A percentile compares a stretch with the other conserved stretches of the same genome.
These are phyloP conservation scores for Lasiurus borealis DNA, from an alignment of 2,113 vertebrate genomes.

Conservation along the genomic window DNA sequence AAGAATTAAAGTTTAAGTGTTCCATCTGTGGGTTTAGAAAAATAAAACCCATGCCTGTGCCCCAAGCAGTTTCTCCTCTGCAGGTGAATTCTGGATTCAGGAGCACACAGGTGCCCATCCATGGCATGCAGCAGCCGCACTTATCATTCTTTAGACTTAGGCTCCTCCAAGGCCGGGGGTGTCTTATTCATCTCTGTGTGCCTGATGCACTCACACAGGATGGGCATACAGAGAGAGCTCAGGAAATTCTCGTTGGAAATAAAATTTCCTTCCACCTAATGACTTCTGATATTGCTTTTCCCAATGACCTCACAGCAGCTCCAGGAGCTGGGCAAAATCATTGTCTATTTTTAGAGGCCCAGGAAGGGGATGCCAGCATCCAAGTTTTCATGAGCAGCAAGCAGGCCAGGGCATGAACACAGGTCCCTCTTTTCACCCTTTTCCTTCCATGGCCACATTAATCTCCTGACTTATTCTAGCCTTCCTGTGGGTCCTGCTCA, in stretches of 20 bases:
- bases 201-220: background rate
- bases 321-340: rapidly evolving
- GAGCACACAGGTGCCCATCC: background rate
- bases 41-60: background rate
- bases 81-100: background rate
- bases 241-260: background rate
- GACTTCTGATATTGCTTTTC: background rate
- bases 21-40: background rate
- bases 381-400: rapidly evolving
- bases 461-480: background rate
- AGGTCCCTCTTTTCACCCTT: background rate
- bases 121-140: rapidly evolving
- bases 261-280: background rate
- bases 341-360: background rate
- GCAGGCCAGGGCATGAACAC: rapidly evolving
- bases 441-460: background rate
- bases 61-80: background rate
- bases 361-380: background rate
- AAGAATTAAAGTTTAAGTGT: no score
- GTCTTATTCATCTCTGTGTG: background rate
- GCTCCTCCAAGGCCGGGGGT: background rate
- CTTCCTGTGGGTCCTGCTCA: background rate
- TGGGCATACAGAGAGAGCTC: background rate
- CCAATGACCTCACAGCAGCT: background rate
- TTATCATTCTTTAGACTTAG: no score